Evolutionary conservation across 2,797 vertebrate genomes (phyloP).

Genomic region (Tamandua tetradactyla): DNA sequence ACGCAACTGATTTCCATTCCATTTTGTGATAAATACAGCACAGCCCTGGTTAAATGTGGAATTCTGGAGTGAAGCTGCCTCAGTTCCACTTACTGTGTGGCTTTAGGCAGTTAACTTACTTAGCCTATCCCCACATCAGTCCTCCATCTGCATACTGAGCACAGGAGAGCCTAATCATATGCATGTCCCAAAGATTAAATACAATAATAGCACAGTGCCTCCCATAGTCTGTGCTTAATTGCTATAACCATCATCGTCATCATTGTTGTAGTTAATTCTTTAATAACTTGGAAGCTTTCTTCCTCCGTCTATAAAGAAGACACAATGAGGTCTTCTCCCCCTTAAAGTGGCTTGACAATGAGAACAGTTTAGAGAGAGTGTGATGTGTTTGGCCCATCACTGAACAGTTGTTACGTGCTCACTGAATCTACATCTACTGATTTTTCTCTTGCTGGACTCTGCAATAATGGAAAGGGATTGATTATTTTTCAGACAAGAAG

Average conservation of each 20-base stretch:
- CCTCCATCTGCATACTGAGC: background rate
- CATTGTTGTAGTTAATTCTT: background rate
- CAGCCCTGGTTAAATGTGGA: background rate
- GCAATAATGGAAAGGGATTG: conserved; percentile 32
- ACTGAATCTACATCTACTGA: background rate
- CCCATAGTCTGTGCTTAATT: background rate
- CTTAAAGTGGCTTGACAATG: background rate
- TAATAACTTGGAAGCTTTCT: background rate
- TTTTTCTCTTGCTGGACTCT: conserved; percentile 6
- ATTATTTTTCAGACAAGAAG: background rate
- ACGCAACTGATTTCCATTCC: background rate
- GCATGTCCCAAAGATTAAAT: background rate
- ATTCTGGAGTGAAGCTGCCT: background rate
- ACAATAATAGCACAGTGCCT: background rate
- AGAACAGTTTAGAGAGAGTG: background rate
- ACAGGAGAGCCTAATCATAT: background rate
- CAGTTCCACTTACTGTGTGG: background rate
- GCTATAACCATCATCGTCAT: background rate
- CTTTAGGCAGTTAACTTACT: background rate
- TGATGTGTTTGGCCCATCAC: background rate
- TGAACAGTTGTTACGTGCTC: background rate
- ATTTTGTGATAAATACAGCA: no score
- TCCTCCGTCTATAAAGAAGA: background rate
- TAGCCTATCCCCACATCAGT: background rate
- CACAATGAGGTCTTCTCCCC: background rate